Evolutionary conservation across 30 jellyfish, hydroid and myxozoan genomes (phyloP).

Genomic region (Aurelia sp.): DNA sequence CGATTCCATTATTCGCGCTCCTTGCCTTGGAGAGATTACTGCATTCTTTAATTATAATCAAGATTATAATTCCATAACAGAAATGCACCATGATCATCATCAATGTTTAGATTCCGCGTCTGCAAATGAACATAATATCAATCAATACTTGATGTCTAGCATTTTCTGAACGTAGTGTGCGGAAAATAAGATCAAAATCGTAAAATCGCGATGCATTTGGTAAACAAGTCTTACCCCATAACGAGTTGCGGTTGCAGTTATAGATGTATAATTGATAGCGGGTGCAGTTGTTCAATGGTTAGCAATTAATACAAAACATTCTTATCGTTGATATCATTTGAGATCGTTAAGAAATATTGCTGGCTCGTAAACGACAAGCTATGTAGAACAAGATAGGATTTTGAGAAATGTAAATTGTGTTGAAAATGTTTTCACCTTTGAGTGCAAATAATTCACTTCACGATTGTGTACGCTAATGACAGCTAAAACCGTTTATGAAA

Average conservation of each 20-base stretch:
- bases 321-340: too few relatives aligned
- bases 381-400: too few relatives aligned
- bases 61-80: not conserved
- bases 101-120: not conserved
- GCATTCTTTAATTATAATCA: constrained; percentile 3
- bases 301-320: too few relatives aligned
- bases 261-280: not conserved
- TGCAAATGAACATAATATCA: not conserved
- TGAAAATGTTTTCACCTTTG: too few relatives aligned
- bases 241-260: constrained; percentile 25
- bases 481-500: too few relatives aligned
- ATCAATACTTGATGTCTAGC: not conserved
- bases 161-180: not conserved
- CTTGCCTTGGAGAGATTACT: not conserved
- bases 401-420: too few relatives aligned
- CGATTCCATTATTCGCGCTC: constrained; percentile 13
- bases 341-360: too few relatives aligned
- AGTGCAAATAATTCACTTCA: too few relatives aligned
- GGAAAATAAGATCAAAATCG: not conserved
- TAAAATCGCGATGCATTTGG: not conserved
- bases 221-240: constrained; percentile 24
- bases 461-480: too few relatives aligned
- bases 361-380: too few relatives aligned
- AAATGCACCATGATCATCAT: not conserved
- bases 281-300: too few relatives aligned